Conservation (phyloP, 2,113 vertebrate genomes). For the Stercorarius parasiticus region DNA sequence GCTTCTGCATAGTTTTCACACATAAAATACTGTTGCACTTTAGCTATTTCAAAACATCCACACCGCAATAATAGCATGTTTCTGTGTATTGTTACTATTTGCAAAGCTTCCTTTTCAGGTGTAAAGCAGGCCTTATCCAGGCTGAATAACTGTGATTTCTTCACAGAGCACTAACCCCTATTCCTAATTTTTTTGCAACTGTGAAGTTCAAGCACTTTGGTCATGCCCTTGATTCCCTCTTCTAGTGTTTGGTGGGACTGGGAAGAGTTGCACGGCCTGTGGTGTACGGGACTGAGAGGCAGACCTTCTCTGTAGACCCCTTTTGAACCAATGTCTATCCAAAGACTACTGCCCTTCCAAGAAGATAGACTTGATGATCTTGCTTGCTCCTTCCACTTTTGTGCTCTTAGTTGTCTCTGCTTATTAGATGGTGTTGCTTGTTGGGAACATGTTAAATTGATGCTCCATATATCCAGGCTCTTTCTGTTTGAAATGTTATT, state of each 20-base stretch:
- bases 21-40: neutral
- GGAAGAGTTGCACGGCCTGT: neutral
- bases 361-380: neutral
- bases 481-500: neutral
- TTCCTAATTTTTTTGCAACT: fast-evolving
- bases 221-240: neutral
- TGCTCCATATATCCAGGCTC: neutral
- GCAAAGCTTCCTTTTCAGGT: neutral
- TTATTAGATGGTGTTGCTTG: neutral
- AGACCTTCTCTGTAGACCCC: neutral
- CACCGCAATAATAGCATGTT: neutral
- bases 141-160: neutral
- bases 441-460: neutral
- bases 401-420: neutral
- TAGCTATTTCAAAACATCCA: neutral
- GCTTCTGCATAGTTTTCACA: neutral
- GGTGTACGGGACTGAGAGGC: neutral
- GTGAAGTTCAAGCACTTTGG: neutral
- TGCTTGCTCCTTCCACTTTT: neutral
- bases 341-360: neutral
- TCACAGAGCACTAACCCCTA: neutral
- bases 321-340: neutral
- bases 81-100: neutral
- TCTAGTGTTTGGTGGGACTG: neutral
- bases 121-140: neutral